A percentile compares a stretch with the other conserved stretches of the same genome.
Conservation (phyloP, 2,113 vertebrate genomes). For the Caloenas nicobarica region DNA sequence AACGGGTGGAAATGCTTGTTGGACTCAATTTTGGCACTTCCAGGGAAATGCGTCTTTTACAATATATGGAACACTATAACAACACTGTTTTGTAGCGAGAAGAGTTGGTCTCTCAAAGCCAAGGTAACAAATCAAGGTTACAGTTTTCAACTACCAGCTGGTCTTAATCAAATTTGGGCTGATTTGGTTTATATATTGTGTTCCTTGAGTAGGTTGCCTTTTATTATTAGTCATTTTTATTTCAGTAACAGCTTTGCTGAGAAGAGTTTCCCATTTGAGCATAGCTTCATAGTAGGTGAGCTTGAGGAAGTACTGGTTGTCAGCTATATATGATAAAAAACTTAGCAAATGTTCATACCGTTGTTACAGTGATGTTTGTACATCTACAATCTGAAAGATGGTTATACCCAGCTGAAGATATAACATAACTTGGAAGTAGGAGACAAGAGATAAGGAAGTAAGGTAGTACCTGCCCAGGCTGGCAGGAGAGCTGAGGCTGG, state of each 20-base stretch:
- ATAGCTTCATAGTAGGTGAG: neutral
- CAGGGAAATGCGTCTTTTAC: neutral
- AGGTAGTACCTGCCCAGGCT: neutral
- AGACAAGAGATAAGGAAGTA: neutral
- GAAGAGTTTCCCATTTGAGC: neutral
- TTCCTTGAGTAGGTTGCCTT: neutral
- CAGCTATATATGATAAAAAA: neutral
- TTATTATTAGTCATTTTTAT: neutral
- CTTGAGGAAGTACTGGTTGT: too few relatives aligned
- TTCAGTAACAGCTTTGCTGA: neutral
- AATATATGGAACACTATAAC: neutral
- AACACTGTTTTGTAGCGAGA: neutral
- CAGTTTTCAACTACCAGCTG: neutral
- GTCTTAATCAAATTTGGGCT: rapidly evolving
- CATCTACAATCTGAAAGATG: rapidly evolving
- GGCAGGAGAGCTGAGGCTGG: neutral
- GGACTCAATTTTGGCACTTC: neutral
- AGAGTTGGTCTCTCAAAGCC: neutral
- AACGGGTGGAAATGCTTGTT: neutral
- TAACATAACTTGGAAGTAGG: rapidly evolving
- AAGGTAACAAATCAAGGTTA: neutral
- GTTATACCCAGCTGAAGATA: neutral
- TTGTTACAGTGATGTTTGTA: rapidly evolving
- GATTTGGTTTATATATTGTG: neutral
- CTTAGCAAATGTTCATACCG: neutral